phyloP scores from a whole-genome alignment of 2,888 invertebrate genomes.

The Caenorhabditis virilis region DNA sequence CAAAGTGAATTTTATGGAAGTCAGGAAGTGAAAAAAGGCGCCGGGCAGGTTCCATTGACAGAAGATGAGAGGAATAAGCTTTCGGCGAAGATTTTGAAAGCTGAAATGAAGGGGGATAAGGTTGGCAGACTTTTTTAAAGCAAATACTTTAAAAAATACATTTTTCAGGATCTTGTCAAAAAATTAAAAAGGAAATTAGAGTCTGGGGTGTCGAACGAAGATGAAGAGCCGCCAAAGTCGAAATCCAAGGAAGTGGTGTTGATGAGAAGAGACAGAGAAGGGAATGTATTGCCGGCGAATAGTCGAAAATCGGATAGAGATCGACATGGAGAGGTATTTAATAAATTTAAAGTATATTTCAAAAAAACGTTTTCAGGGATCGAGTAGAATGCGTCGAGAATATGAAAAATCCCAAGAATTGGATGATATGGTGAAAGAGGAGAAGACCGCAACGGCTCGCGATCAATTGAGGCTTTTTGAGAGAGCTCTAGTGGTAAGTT shows the following conservation, averaged over 20 bases:
- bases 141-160: slow-evolving; percentile 3
- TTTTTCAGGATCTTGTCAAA: slow-evolving; percentile 73
- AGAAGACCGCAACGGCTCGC: slow-evolving; percentile 80
- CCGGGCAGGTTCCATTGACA: slow-evolving; percentile 26
- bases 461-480: slow-evolving; percentile 82
- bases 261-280: slow-evolving; percentile 45
- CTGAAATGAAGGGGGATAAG: slow-evolving; percentile 87
- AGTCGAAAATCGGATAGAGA: slow-evolving; percentile 37
- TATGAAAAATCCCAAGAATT: slow-evolving; percentile 53
- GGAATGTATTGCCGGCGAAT: slow-evolving; percentile 51
- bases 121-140: no score
- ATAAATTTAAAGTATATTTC: background rate
- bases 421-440: slow-evolving; percentile 73
- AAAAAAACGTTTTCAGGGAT: slow-evolving; percentile 31
- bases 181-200: slow-evolving; percentile 81
- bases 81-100: slow-evolving; percentile 87
- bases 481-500: slow-evolving; percentile 52
- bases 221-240: slow-evolving; percentile 36
- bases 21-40: slow-evolving; percentile 32
- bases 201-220: slow-evolving; percentile 73
- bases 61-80: slow-evolving; percentile 82
- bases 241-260: slow-evolving; percentile 39
- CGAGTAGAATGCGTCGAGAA: slow-evolving; percentile 53
- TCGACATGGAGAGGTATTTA: slow-evolving; percentile 34
- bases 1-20: slow-evolving; percentile 56